Conservation (phyloP, 2,797 vertebrate genomes). For the Hoplostethus atlanticus region DNA sequence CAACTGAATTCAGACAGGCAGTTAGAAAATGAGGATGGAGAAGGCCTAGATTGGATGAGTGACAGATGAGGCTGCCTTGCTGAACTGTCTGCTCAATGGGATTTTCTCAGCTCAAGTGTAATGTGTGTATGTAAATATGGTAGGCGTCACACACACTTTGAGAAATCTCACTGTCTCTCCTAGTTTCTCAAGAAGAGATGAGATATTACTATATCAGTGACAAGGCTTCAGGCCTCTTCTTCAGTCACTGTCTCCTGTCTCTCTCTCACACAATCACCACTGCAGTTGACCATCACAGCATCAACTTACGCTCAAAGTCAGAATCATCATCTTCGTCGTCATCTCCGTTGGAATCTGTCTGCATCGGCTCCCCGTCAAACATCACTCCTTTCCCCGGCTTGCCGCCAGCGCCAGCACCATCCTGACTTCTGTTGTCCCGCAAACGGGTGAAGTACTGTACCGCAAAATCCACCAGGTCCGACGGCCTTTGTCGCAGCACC, state of each 20-base stretch:
- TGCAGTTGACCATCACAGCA: constrained; percentile 17
- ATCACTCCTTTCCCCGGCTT: constrained; percentile 87
- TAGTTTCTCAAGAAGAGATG: neutral
- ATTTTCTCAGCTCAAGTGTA: constrained; percentile 22
- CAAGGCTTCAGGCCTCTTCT: constrained; percentile 7
- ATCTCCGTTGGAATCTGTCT: constrained; percentile 92
- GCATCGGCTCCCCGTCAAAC: constrained; percentile 94
- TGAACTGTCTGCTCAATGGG: constrained; percentile 20
- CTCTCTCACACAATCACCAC: neutral
- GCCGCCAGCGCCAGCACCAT: constrained; percentile 74
- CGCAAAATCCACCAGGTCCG: constrained; percentile 96
- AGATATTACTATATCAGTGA: constrained; percentile 12
- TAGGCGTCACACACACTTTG: neutral
- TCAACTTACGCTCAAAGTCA: constrained; percentile 92
- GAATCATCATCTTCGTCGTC: constrained; percentile 91
- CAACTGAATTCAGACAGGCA: neutral
- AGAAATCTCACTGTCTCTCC: constrained; percentile 10
- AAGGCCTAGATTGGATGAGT: constrained; percentile 31
- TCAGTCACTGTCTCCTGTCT: neutral
- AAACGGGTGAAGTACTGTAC: constrained; percentile 95
- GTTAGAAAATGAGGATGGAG: constrained; percentile 21
- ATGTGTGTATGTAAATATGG: constrained; percentile 22
- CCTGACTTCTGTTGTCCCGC: constrained; percentile 88
- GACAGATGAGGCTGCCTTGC: constrained; percentile 17
- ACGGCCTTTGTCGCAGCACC: constrained; percentile 93